Evolutionary conservation across 2,797 vertebrate genomes (phyloP).

Genomic region (Halcyon badia): DNA sequence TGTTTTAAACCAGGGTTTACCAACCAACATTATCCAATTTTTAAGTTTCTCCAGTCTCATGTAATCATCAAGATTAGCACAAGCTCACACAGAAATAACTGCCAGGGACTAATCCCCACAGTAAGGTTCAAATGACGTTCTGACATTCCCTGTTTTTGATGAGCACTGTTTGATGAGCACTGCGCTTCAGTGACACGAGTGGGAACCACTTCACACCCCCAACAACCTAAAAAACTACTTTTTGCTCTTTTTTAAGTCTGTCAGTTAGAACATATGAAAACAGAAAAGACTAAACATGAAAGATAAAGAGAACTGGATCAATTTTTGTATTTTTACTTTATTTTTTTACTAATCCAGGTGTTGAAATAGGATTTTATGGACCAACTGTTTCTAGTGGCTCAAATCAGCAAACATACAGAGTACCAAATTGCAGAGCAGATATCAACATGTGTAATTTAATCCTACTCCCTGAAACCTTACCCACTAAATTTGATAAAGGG

Average conservation of each 20-base stretch:
- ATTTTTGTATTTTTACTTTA: not conserved
- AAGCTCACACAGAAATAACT: not conserved
- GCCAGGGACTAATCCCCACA: not conserved
- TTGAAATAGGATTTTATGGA: not conserved
- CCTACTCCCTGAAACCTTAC: not conserved
- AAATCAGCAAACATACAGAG: not conserved
- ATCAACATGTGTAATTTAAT: conserved; percentile 4
- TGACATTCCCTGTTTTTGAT: not conserved
- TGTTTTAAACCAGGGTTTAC: not conserved
- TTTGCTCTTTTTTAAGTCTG: not conserved
- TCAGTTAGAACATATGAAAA: not conserved
- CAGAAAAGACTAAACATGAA: not conserved
- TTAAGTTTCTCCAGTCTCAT: not conserved
- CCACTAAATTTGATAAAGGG: not conserved
- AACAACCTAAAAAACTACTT: not conserved
- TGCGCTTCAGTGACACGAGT: not conserved
- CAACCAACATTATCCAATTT: not conserved
- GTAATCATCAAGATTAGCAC: not conserved
- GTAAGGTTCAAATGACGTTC: not conserved
- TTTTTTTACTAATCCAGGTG: not conserved
- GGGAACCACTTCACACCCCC: not conserved
- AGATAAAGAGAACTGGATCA: not conserved
- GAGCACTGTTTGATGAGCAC: not conserved
- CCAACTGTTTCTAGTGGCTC: not conserved
- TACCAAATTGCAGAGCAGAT: not conserved